Evolutionary conservation across 2,797 vertebrate genomes (phyloP), one percentile per base, ranked within the genome.

Genomic region (Xerus rutilus): DNA sequence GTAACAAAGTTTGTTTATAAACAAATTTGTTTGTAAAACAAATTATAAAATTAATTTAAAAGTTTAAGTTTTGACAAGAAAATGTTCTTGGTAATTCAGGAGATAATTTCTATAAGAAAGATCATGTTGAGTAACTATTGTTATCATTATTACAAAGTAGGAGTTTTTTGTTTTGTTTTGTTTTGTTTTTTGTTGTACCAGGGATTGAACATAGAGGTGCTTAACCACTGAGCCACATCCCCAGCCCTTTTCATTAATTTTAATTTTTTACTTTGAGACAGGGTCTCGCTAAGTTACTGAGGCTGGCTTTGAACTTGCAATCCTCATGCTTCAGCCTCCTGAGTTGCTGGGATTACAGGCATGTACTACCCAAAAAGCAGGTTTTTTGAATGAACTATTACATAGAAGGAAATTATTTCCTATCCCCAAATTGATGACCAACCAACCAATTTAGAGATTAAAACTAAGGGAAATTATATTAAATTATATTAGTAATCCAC

Each of bases 341-440:
- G 54, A 57, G 54, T 21, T 20, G 1, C 20, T 57, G 20, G 54
- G 54, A 57, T 57, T 57, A 21, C 4, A 57, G 20, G 20, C 21
- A 7, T 57, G 20, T 2, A 57, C 54, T 57, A 57, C 20, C 54
- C 54, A 21, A 57, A 57, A 57, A 57, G 18, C 64, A 69, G 25
- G 30, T 17, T 92, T 97, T 93, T 77, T 87, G 39, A 86, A 85
- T 82, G 45, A 95, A 86, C 52, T 87, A 23, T 78, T 93, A 77
- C 17, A 81, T 15, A 65, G 69, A 94, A 92, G 20, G 49, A 85
- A 95, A 91, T 87, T 70, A 90, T 92, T 92, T 65, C 64, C 70
- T 88, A 92, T 54, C 13, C 89, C 69, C 47, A 95, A 91, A 25
- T n/a, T 94, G 49, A 62, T 92, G 54, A 85, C 35, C 30, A 82